A percentile compares a stretch with the other conserved stretches of the same genome.
Evolutionary conservation across 2,888 invertebrate genomes (phyloP).

Genomic region (Hirudinaria manillensis): DNA sequence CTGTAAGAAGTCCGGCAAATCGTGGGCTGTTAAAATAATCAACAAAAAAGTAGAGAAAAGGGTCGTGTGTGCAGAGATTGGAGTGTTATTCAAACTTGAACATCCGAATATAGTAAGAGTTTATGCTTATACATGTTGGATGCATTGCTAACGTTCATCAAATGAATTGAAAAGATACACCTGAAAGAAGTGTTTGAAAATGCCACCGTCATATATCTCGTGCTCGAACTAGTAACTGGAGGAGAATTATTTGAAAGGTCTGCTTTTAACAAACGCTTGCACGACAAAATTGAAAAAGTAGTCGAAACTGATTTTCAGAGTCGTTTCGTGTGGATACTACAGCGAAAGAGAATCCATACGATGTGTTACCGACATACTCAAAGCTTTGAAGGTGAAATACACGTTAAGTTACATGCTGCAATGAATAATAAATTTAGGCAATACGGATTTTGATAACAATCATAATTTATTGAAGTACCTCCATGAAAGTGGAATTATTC

Average conservation of each 20-base stretch:
- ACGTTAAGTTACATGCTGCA: not conserved
- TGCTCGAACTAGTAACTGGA: slow-evolving; percentile 51
- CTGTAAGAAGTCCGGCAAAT: slow-evolving; percentile 43
- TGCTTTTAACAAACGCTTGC: not conserved
- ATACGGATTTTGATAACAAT: too few relatives aligned
- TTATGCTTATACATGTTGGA: not conserved
- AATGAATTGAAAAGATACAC: slow-evolving; percentile 43
- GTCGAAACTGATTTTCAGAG: slow-evolving; percentile 41
- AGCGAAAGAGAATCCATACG: slow-evolving; percentile 51
- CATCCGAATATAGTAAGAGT: slow-evolving; percentile 34
- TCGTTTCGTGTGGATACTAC: slow-evolving; percentile 49
- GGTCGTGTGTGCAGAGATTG: slow-evolving; percentile 48
- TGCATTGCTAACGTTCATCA: not conserved
- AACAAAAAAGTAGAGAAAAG: slow-evolving; percentile 50
- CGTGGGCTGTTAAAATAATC: slow-evolving; percentile 50
- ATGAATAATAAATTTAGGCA: too few relatives aligned
- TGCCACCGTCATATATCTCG: slow-evolving; percentile 44
- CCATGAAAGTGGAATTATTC: slow-evolving; percentile 49
- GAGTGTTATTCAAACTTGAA: slow-evolving; percentile 41
- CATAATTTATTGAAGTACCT: slow-evolving; percentile 44
- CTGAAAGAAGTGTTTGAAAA: slow-evolving; percentile 52
- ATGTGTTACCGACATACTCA: slow-evolving; percentile 42
- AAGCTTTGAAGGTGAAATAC: slow-evolving; percentile 6
- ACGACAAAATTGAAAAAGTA: not conserved
- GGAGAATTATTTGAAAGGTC: slow-evolving; percentile 54